These are phyloP conservation scores for Cyprinodon diabolis DNA, from an alignment of 2,797 vertebrate species.

Conservation along the genomic window DNA sequence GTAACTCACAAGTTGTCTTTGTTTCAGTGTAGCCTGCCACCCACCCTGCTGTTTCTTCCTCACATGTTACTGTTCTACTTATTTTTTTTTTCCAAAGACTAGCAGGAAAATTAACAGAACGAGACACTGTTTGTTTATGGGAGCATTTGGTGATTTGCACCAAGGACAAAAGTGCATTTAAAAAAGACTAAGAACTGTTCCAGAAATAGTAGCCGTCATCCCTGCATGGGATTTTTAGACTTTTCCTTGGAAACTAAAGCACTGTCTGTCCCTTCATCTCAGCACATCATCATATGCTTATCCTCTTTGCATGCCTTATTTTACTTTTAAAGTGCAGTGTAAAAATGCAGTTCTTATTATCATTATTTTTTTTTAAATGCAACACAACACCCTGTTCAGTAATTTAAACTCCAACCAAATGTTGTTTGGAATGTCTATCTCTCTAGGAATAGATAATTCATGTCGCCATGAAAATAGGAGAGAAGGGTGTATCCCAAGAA, in stretches of 20 bases:
- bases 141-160: conserved; percentile 46
- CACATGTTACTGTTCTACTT: conserved; percentile 54
- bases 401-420: neutral
- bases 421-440: neutral
- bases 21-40: conserved; percentile 44
- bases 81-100: conserved; percentile 44
- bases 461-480: neutral
- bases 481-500: neutral
- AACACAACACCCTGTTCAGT: neutral
- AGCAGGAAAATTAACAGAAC: conserved; percentile 71
- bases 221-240: conserved; percentile 25
- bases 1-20: conserved; percentile 67
- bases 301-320: conserved; percentile 35
- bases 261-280: conserved; percentile 39
- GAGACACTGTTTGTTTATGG: conserved; percentile 71
- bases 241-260: conserved; percentile 61
- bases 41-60: conserved; percentile 61
- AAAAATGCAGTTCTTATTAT: neutral
- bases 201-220: conserved; percentile 62
- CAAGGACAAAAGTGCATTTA: conserved; percentile 46
- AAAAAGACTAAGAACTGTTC: conserved; percentile 50
- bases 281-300: conserved; percentile 13
- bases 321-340: conserved; percentile 6
- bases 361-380: neutral
- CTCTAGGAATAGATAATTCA: neutral